These are phyloP conservation scores for Burhinus oedicnemus DNA, from an alignment of 2,113 vertebrate genomes.

Conservation along the genomic window DNA sequence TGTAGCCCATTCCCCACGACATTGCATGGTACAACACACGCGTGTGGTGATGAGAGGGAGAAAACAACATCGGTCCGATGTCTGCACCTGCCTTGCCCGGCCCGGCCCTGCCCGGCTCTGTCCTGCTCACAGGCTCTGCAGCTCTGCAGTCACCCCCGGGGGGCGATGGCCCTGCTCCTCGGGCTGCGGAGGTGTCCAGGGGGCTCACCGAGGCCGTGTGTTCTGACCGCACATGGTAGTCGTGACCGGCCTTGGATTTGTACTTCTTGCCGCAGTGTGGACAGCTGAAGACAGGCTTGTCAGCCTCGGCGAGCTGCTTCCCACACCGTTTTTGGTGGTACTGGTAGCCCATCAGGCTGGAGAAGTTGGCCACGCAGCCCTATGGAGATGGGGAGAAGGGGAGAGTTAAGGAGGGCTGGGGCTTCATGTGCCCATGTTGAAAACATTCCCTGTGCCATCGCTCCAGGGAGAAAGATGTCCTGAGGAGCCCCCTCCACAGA, in stretches of 20 bases:
- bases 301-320: slow-evolving; percentile 83
- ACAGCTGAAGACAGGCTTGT: slow-evolving; percentile 88
- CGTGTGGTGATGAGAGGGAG: not conserved
- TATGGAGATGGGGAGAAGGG: slow-evolving; percentile 54
- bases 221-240: slow-evolving; percentile 92
- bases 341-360: slow-evolving; percentile 96
- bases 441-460: fast-evolving
- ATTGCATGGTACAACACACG: fast-evolving
- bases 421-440: fast-evolving
- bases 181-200: not conserved
- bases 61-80: not conserved
- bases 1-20: fast-evolving
- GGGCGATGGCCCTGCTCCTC: slow-evolving; percentile 24
- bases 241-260: slow-evolving; percentile 92
- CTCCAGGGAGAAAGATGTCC: not conserved
- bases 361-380: slow-evolving; percentile 92
- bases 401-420: not conserved
- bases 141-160: slow-evolving; percentile 26
- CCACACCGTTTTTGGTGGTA: slow-evolving; percentile 95
- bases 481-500: fast-evolving
- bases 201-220: slow-evolving; percentile 75
- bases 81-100: slow-evolving; percentile 64
- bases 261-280: slow-evolving; percentile 90
- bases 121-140: slow-evolving; percentile 44
- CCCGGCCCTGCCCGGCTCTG: slow-evolving; percentile 44